Base-by-base conservation (phyloP, 1,140 invertebrate genomes). In the Apolygus lucorum region DNA sequence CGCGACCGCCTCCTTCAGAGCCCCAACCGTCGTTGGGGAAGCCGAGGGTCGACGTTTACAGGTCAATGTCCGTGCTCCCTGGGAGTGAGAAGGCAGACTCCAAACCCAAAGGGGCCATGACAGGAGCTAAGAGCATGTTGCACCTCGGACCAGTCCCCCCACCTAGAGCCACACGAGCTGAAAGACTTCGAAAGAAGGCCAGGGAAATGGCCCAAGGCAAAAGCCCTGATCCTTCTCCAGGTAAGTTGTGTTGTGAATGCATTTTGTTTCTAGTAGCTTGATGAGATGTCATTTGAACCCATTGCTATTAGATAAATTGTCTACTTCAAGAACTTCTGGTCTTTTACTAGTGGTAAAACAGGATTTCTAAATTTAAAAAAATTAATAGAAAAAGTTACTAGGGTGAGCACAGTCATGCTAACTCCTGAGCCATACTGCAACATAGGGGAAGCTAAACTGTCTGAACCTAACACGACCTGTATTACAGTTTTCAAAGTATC, bases 91-190 rank as follows among this genome's bases (percentile, higher is more conserved):
- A 29, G 26, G 27, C 14, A n/a, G n/a, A n/a, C 17, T n/a, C n/a
- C 2, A 59, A 59, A 22, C 54, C 11, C 13, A 24, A 13, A 13
- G 27, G 64, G 4, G 27, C 28, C 14, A 28, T 66, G 27, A 66
- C 28, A 24, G 49, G 59, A 52, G 52, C 52, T 17, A 71, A 42
- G 65, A 84, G 83, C 78, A 84, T 84, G 81, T 78, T 81, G 74
- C 74, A 77, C 59, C 71, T 78, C 69, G 70, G 80, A 76, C 49
- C 74, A 70, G 80, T 77, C 34, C 75, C 75, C 34, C 76, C 79
- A 52, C 80, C 82, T 54, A 78, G 82, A 71, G 78, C 80, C 70
- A 84, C 82, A 17, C 78, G 83, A 68, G 83, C 84, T 64, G 82
- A 84, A 76, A 78, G 82, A 74, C 76, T 84, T 26, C 79, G 83